Base-by-base conservation (phyloP, 2,797 vertebrate species). In the Sparidentex hasta region DNA sequence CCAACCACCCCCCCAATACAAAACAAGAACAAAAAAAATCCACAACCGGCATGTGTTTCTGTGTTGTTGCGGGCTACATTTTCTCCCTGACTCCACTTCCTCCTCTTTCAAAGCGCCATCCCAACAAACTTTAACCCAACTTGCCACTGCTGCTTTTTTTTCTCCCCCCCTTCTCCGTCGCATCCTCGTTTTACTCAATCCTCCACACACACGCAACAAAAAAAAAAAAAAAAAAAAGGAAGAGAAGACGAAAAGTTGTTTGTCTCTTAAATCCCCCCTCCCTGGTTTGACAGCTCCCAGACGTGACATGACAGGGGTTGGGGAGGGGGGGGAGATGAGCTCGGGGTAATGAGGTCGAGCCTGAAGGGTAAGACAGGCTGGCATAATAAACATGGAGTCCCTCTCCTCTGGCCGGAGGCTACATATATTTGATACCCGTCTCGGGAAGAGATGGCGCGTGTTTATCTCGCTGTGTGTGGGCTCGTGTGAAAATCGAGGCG, bases 71-170 rank as follows among this genome's bases (percentile, higher is more conserved):
- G 44, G 29, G 33, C 5, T 56, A 7, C 25, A 1, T 54, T 18
- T 46, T 17, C 59, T 47, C 43, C 48, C 63, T 33, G 1, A 27
- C 61, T 69, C 41, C 71, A 57, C 81, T 83, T 79, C 76, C 74
- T 80, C 76, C 72, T 80, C 79, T 7, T 78, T 71, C 72, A 54
- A 54, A 46, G 77, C 71, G 57, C 29, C 74, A 87, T 79, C 81
- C 86, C 68, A 52, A 69, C 72, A 87, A 91, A 92, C 86, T 95
- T 95, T 73, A 89, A 80, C 75, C 72, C 85, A 92, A 95, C 89
- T 95, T 93, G 71, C 27, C 80, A 64, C 83, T 12, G 54, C 71
- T 20, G 57, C 47, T 12, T 56, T 17, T 74, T 38, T 58, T 71
- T 55, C 52, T 61, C 69, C 17, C 2, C 50, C 20, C 29, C 6